Evolutionary conservation across 2,888 invertebrate species (phyloP).

Genomic region (Drosophila paucipuncta): DNA sequence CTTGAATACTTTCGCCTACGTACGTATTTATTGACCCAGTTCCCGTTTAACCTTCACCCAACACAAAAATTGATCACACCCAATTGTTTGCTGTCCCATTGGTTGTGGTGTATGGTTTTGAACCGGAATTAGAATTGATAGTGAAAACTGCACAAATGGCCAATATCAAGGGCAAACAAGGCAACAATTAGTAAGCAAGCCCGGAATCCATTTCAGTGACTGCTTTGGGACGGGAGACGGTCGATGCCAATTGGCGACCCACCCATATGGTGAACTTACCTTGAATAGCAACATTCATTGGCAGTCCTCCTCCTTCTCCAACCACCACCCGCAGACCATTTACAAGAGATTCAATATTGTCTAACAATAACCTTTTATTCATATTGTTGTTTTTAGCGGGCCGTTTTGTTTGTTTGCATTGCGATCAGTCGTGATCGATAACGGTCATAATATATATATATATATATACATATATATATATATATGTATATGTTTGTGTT

Average conservation of each 20-base stretch:
- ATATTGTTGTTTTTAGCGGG: constrained; percentile 32
- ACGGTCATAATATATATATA: constrained; percentile 16
- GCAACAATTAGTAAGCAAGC: constrained; percentile 39
- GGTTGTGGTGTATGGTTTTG: constrained; percentile 13
- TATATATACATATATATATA: constrained; percentile 4
- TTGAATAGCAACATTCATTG: constrained; percentile 8
- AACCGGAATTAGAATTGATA: constrained; percentile 52
- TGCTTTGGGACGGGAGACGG: constrained; percentile 3
- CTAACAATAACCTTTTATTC: constrained; percentile 55
- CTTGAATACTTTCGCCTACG: not conserved
- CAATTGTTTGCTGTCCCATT: constrained; percentile 11
- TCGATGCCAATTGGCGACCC: constrained; percentile 21
- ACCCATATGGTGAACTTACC: constrained; percentile 27
- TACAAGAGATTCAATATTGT: constrained; percentile 14
- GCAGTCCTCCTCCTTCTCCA: not conserved
- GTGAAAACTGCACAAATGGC: constrained; percentile 44
- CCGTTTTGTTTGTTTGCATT: constrained; percentile 56
- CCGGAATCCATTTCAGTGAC: constrained; percentile 20
- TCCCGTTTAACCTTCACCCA: constrained; percentile 46
- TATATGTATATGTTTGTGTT: not conserved
- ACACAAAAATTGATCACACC: not conserved
- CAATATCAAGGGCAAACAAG: constrained; percentile 54
- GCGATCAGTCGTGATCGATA: constrained; percentile 77
- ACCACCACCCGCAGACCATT: not conserved
- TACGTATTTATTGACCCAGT: constrained; percentile 35